Evolutionary conservation across 2,888 invertebrate species (phyloP), one percentile per base, ranked within the genome.

Genomic region (Danaus chrysippus): DNA sequence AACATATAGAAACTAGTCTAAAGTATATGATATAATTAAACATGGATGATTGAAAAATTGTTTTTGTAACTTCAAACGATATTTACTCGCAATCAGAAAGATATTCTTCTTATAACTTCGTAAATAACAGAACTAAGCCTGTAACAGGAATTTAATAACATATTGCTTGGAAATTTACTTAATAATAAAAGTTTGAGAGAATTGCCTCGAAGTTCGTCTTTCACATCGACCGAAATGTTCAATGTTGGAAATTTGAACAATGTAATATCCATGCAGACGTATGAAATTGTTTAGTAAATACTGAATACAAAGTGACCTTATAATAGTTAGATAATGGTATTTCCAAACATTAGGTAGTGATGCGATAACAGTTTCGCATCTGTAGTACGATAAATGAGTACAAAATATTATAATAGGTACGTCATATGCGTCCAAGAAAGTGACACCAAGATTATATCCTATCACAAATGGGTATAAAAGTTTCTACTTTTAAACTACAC

Each of bases 111-210:
- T 59, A 54, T 62, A 66, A 62, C 61, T 58, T 61, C 54, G 65
- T 70, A 66, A 69, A 71, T 70, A 68, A 63, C 60, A 70, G 70
- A 74, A 66, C 66, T 58, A 64, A 59, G 49, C 63, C 52, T 57
- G 59, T 62, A 64, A 66, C 59, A 62, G 68, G 61, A 66, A 71
- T 70, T 70, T 63, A 68, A 71, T 65, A 71, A 66, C 66, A 63
- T 66, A 71, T 65, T 70, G 65, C 68, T 58, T 69, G 64, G 63
- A 72, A 72, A 72, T 73, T 71, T 68, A 63, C 67, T 69, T 70
- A 66, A 72, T 73, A 71, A 69, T 71, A 68, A 68, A 72, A 74
- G 70, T 75, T 74, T 58, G 58, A 62, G 65, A 70, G 69, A 71
- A 73, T 71, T 71, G 70, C 68, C 66, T 68, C 68, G 64, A 73